These are phyloP conservation scores for Hestina assimilis DNA, from an alignment of 1,140 invertebrate genomes.

Conservation along the genomic window DNA sequence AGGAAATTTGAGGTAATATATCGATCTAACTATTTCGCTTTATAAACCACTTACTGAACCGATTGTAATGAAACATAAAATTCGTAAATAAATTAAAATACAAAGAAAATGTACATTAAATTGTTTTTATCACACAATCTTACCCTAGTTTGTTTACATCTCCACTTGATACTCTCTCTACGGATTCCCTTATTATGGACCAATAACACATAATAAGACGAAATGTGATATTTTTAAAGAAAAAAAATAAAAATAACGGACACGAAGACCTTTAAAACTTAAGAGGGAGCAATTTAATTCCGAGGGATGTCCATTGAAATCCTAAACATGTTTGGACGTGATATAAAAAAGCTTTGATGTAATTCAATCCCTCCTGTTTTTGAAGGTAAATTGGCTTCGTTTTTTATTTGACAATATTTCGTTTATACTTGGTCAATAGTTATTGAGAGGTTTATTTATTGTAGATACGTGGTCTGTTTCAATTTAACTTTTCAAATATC, in stretches of 20 bases:
- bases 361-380: slow-evolving; percentile 38
- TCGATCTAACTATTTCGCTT: too few species aligned
- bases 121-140: too few species aligned
- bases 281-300: slow-evolving; percentile 46
- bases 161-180: slow-evolving; percentile 12
- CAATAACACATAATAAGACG: slow-evolving; percentile 36
- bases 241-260: slow-evolving; percentile 31
- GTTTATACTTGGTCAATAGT: slow-evolving; percentile 18
- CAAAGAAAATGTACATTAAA: too few species aligned
- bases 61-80: too few species aligned
- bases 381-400: slow-evolving; percentile 39
- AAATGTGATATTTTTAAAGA: slow-evolving; percentile 47
- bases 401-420: slow-evolving; percentile 27
- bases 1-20: too few species aligned
- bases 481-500: neutral
- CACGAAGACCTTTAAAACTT: slow-evolving; percentile 46
- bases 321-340: slow-evolving; percentile 42
- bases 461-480: neutral
- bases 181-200: slow-evolving; percentile 17
- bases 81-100: neutral
- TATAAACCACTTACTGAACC: too few species aligned
- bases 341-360: slow-evolving; percentile 47
- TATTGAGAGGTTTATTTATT: neutral
- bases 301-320: slow-evolving; percentile 40
- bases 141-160: neutral